Evolutionary conservation across 2,113 vertebrate species (phyloP).

Genomic region (Polyodon spathula): DNA sequence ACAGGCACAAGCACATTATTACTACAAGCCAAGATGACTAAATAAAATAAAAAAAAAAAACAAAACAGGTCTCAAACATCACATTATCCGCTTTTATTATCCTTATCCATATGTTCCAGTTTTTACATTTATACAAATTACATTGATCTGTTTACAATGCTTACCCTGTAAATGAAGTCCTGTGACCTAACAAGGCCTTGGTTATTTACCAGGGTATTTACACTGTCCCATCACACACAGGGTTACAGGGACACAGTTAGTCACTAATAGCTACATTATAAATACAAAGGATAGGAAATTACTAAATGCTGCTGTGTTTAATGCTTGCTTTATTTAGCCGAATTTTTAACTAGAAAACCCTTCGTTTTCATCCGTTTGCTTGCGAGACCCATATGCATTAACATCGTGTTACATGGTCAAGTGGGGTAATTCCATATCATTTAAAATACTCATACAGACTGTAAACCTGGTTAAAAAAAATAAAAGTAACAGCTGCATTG

Average conservation of each 20-base stretch:
- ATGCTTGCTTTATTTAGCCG: constrained; percentile 37
- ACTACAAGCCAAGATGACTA: too few species aligned
- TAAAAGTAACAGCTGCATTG: too few species aligned
- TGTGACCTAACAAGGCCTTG: constrained; percentile 57
- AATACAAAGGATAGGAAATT: constrained; percentile 64
- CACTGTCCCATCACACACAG: constrained; percentile 57
- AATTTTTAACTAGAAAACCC: too few species aligned
- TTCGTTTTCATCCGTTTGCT: too few species aligned
- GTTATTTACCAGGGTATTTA: constrained; percentile 56
- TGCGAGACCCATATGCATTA: too few species aligned
- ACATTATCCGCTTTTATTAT: constrained; percentile 48
- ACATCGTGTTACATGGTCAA: too few species aligned
- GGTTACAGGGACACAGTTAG: constrained; percentile 76
- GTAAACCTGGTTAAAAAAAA: too few species aligned
- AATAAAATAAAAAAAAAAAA: too few species aligned
- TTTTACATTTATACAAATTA: constrained; percentile 74
- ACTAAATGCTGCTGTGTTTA: constrained; percentile 50
- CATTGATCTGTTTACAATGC: constrained; percentile 69
- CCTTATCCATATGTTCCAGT: constrained; percentile 66
- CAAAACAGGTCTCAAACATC: constrained; percentile 3
- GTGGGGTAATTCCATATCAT: too few species aligned
- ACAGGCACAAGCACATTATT: too few species aligned
- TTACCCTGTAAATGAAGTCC: constrained; percentile 79
- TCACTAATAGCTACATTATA: constrained; percentile 81
- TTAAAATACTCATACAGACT: too few species aligned